Evolutionary conservation across 2,888 invertebrate species (phyloP), one percentile per base, ranked within the genome.

Genomic region (Synanthedon vespiformis): DNA sequence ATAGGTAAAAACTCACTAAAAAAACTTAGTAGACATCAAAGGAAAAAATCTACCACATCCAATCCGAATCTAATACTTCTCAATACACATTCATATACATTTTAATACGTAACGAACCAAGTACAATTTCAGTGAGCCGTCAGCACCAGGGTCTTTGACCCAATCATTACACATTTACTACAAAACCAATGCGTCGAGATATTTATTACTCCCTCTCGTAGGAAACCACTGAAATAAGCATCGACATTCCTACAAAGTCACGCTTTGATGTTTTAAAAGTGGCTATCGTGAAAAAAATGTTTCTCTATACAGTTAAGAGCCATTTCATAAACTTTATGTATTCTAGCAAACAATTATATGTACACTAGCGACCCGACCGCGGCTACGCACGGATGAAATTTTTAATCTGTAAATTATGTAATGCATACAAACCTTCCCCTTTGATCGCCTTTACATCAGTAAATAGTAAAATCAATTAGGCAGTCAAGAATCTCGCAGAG

Each of bases 141-240:
- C 10, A 14, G 8, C n/a, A 11, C n/a, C 44, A 44, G 4, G 44
- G 14, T 44, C 44, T n/a, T 44, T 44, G 44, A 44, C 44, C 44
- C 44, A n/a, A 48, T 48, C 48, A 48, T 22, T 48, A 48, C 48
- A 16, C 16, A 12, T n/a, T 14, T 44, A 44, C 10, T 48, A 48
- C 48, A 14, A 48, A 48, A 56, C 56, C 58, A 55, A 60, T 57
- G 58, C 53, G 58, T 51, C 48, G 60, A 62, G 56, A 52, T 54
- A 56, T 62, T 62, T 60, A 65, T 62, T 53, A 58, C 51, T 55
- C 56, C 54, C 56, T 56, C 50, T 52, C 51, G 51, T 40, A 27
- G 40, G 34, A 40, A 40, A 12, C 40, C 51, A 41, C 51, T 40
- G n/a, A 11, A 34, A 34, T 34, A 34, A 34, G 34, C 34, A 16